Evolutionary conservation across 1,140 invertebrate genomes (phyloP).

Genomic region (Drosophila serrata): DNA sequence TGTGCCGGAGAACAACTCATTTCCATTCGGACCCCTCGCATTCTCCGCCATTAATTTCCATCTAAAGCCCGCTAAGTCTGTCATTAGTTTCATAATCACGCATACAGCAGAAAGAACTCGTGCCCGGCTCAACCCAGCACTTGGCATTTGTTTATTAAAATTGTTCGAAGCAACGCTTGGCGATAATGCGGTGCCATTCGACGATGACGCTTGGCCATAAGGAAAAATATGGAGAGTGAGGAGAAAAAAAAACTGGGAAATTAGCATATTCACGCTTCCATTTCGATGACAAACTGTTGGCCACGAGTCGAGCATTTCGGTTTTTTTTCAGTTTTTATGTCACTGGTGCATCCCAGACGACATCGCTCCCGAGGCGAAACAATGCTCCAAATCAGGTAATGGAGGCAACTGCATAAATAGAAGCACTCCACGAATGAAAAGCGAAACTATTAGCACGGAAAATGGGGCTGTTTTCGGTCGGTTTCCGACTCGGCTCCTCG

Average conservation of each 20-base stretch:
- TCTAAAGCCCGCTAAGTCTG: conserved; percentile 43
- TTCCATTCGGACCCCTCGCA: conserved; percentile 15
- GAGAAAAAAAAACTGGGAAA: conserved; percentile 31
- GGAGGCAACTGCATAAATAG: conserved; percentile 25
- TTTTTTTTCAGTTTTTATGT: conserved; percentile 24
- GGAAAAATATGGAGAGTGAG: conserved; percentile 12
- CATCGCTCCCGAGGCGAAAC: conserved; percentile 14
- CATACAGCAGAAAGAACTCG: conserved; percentile 37
- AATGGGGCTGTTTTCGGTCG: conserved; percentile 35
- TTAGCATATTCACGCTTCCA: conserved; percentile 75
- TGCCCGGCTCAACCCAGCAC: conserved; percentile 35
- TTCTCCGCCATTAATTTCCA: conserved; percentile 23
- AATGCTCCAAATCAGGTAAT: conserved; percentile 29
- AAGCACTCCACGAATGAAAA: conserved; percentile 66
- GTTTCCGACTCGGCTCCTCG: conserved; percentile 41
- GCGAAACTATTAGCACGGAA: conserved; percentile 70
- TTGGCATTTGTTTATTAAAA: conserved; percentile 74
- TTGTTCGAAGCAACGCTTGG: conserved; percentile 33
- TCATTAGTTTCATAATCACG: conserved; percentile 68
- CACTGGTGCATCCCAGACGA: conserved; percentile 27
- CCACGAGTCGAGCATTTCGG: conserved; percentile 24
- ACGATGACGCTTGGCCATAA: conserved; percentile 43
- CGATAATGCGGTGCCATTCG: conserved; percentile 33
- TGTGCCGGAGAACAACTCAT: conserved; percentile 14
- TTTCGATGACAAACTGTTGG: conserved; percentile 64